Evolutionary conservation across 1,140 invertebrate genomes (phyloP), one percentile per base, ranked within the genome.

Genomic region (Cotesia chilonis): DNA sequence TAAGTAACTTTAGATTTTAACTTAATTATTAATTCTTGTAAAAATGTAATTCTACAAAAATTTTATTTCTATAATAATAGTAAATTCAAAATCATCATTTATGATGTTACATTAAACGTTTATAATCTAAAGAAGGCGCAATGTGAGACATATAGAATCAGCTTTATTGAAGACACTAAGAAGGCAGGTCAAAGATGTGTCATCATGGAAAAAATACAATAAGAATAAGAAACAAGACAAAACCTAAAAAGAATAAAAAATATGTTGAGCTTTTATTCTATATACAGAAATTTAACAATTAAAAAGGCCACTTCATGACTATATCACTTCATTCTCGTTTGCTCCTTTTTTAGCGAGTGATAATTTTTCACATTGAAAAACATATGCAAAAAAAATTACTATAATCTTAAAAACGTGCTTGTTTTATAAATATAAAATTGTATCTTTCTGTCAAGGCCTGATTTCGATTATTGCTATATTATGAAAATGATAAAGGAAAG

Each of bases 241-340:
- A 14, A 37, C 28, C n/a, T 65, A 38, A 38, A 14, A 17, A 63
- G 35, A 63, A 12, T n/a, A 63, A 9, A 63, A 63, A 63, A 38
- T 36, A 12, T 63, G 60, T 12, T 38, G 28, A 63, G 60, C 36
- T 70, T 64, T 72, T 61, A 73, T 80, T 78, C 77, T 77, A 74
- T 77, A 74, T 68, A 78, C 81, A 83, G 81, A 81, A 83, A 82
- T 78, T 77, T 78, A 76, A 79, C 80, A 82, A 83, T 83, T 82
- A 83, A 81, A 64, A 28, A 67, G 70, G 76, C 68, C 73, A 60
- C 55, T 71, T 68, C 74, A 69, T 37, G 65, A 78, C 75, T 71
- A 82, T 81, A 81, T 82, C 79, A 65, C 63, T 47, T 79, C 75
- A 52, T 28, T 28, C 67, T 38, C 72, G 17, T 65, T 72, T 74